Percentiles rank a stretch among this genome's conserved stretches.
These are phyloP conservation scores for Tapirus terrestris DNA, from an alignment of 2,113 vertebrate genomes.

Conservation along the genomic window DNA sequence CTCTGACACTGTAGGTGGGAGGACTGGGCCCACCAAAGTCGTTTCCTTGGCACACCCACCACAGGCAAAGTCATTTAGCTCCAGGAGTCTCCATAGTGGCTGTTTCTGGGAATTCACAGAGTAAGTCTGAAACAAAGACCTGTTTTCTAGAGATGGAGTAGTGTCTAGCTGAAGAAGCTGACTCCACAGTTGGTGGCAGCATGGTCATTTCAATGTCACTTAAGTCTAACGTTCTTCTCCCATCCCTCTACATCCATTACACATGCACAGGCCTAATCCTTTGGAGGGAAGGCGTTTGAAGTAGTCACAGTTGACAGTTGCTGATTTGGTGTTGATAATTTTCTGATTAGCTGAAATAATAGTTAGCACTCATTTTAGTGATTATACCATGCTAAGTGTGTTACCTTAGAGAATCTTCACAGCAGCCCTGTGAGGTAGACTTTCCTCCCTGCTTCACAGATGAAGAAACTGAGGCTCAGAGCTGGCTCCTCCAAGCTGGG, in stretches of 20 bases:
- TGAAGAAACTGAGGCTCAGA: constrained; percentile 41
- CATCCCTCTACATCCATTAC: not conserved
- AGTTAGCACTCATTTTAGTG: not conserved
- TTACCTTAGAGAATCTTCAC: not conserved
- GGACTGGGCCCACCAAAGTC: not conserved
- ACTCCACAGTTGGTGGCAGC: not conserved
- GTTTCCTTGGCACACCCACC: not conserved
- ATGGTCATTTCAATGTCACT: not conserved
- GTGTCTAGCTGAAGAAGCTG: not conserved
- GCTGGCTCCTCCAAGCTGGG: constrained; percentile 40
- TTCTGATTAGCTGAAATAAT: constrained; percentile 17
- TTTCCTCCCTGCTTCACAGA: not conserved
- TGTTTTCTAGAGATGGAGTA: constrained; percentile 25
- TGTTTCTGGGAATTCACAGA: not conserved
- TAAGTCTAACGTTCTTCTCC: not conserved
- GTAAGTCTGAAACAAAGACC: constrained; percentile 4
- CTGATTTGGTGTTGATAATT: constrained; percentile 34
- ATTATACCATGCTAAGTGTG: not conserved
- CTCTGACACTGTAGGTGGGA: not conserved
- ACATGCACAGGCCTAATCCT: not conserved
- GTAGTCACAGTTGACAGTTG: constrained; percentile 15
- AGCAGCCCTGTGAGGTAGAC: not conserved
- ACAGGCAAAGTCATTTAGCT: not conserved
- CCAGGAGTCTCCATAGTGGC: not conserved
- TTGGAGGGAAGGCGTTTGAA: constrained; percentile 54